Conservation (phyloP, 2,888 invertebrate genomes). For the Nomada fucata region DNA sequence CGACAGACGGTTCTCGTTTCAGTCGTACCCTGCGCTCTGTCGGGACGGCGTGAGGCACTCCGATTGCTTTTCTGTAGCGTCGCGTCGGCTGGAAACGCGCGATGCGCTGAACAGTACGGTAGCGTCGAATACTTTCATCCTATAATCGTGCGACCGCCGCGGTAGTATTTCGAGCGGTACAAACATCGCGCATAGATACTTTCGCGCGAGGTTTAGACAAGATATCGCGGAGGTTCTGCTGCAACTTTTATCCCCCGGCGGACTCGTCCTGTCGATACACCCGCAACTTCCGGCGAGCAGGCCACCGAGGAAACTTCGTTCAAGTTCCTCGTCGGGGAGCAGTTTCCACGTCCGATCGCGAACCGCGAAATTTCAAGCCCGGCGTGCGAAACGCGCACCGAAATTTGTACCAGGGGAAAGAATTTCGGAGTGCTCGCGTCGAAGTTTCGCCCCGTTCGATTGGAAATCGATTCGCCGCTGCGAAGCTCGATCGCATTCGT, state of each 20-base stretch:
- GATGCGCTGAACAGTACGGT: too few species aligned
- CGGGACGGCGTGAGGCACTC: background rate
- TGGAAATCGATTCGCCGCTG: slow-evolving; percentile 26
- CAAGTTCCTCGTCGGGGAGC: slow-evolving; percentile 37
- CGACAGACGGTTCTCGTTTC: slow-evolving; percentile 35
- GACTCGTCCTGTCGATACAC: background rate
- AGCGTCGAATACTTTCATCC: too few species aligned
- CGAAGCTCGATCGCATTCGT: slow-evolving; percentile 2
- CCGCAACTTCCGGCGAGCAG: slow-evolving; percentile 19
- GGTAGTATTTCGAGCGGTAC: background rate
- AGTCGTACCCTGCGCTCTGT: background rate
- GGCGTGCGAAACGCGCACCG: slow-evolving; percentile 7
- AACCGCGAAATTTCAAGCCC: slow-evolving; percentile 41
- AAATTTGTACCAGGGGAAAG: slow-evolving; percentile 21
- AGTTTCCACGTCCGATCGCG: slow-evolving; percentile 43
- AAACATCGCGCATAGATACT: background rate
- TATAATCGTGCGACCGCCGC: too few species aligned
- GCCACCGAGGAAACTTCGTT: slow-evolving; percentile 19
- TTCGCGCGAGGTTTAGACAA: background rate
- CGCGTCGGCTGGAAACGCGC: background rate
- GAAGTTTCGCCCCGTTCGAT: slow-evolving; percentile 10
- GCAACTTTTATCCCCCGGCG: slow-evolving; percentile 22
- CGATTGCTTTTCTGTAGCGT: background rate
- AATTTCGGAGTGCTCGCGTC: background rate
- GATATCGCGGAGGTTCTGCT: slow-evolving; percentile 1